These are phyloP conservation scores for Capitulum mitella DNA, from an alignment of 2,888 invertebrate genomes.

Conservation along the genomic window DNA sequence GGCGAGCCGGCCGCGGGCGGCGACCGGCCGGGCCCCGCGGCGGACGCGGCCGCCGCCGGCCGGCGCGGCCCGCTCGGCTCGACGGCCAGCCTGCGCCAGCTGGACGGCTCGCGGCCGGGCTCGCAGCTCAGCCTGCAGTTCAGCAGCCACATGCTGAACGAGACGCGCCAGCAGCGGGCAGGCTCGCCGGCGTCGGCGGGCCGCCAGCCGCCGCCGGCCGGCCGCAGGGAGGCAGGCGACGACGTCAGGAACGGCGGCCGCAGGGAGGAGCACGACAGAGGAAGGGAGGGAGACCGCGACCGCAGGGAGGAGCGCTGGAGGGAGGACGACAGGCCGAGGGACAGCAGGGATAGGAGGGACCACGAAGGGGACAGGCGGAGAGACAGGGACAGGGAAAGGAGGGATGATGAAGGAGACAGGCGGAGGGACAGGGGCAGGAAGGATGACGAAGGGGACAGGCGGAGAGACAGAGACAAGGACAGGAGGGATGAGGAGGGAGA, in stretches of 20 bases:
- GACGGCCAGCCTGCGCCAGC: neutral
- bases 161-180: neutral
- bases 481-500: neutral
- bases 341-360: neutral
- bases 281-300: neutral
- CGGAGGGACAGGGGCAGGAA: neutral
- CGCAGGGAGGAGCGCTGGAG: neutral
- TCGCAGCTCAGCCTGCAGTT: constrained; percentile 18
- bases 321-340: too few relatives aligned
- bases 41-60: neutral
- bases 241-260: neutral
- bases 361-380: neutral
- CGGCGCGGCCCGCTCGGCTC: neutral
- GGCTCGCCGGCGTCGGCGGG: neutral
- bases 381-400: neutral
- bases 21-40: too few relatives aligned
- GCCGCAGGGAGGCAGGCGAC: neutral
- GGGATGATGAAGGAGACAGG: neutral
- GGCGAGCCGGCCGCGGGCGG: neutral
- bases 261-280: neutral
- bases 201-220: neutral
- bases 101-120: neutral
- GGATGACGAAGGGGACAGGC: too few relatives aligned
- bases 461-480: neutral
- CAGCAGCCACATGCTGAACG: neutral